Percentiles rank a stretch among this genome's conserved stretches.
Evolutionary conservation across 1,140 invertebrate species (phyloP).

Genomic region (Theocolax elegans): DNA sequence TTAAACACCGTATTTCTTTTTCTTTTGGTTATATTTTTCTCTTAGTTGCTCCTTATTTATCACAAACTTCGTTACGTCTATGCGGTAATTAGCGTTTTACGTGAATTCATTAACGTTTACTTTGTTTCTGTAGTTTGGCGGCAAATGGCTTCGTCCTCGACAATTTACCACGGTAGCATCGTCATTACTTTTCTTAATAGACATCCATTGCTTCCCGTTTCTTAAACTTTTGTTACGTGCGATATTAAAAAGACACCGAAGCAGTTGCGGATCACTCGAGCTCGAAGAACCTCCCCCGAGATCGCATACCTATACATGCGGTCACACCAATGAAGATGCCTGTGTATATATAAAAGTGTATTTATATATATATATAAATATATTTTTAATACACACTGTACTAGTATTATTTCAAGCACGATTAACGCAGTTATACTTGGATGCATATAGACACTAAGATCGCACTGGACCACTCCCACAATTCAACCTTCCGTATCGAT

Average conservation of each 20-base stretch:
- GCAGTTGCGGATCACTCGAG: neutral
- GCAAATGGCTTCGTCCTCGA: slow-evolving; percentile 12
- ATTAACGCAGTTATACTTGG: too few species aligned
- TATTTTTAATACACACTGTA: too few species aligned
- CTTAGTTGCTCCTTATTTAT: slow-evolving; percentile 23
- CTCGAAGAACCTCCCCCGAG: neutral
- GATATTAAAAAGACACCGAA: neutral
- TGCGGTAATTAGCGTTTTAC: slow-evolving; percentile 18
- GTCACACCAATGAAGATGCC: neutral
- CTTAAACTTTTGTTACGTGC: neutral
- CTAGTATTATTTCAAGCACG: too few species aligned
- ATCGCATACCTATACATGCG: neutral
- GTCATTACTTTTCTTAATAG: neutral
- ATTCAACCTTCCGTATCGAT: too few species aligned
- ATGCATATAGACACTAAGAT: too few species aligned
- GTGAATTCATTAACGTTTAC: neutral
- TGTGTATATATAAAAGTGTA: neutral
- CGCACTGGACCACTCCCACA: too few species aligned
- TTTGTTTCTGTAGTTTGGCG: slow-evolving; percentile 3
- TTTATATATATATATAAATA: too few species aligned
- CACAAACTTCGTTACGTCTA: slow-evolving; percentile 22
- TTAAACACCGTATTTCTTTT: neutral
- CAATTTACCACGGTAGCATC: neutral
- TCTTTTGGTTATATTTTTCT: neutral
- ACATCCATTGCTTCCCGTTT: slow-evolving; percentile 10